Percentiles rank a stretch among this genome's conserved stretches.
These are phyloP conservation scores for Xestoiulus laeticollis DNA, from an alignment of 2,888 invertebrate species.

Conservation along the genomic window DNA sequence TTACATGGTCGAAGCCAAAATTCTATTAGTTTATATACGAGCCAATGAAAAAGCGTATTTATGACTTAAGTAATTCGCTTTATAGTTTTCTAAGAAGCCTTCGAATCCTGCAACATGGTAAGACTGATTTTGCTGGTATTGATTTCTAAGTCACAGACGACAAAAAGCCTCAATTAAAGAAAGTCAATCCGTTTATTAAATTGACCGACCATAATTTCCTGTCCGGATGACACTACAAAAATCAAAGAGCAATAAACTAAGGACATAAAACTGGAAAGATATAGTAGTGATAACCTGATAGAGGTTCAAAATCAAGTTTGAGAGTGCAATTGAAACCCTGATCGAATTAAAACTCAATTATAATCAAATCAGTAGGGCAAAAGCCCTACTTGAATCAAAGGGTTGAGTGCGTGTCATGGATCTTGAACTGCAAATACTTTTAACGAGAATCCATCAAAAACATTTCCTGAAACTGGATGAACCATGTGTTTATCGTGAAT, in stretches of 20 bases:
- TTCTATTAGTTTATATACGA: neutral
- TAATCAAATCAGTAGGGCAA: neutral
- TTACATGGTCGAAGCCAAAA: neutral
- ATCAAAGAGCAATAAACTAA: neutral
- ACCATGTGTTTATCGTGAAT: no score
- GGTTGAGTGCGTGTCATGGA: neutral
- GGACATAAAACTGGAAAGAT: neutral
- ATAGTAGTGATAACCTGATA: neutral
- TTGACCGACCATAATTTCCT: neutral
- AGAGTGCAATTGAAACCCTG: neutral
- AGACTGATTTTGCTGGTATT: neutral
- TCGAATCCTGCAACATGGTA: neutral
- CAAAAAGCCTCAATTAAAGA: neutral
- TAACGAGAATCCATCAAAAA: no score
- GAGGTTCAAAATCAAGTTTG: neutral
- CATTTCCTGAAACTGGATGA: no score
- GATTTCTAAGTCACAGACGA: neutral
- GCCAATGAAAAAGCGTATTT: neutral
- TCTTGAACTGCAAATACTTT: no score
- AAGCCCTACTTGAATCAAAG: neutral
- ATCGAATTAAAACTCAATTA: neutral
- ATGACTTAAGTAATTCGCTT: neutral
- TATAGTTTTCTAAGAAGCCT: neutral
- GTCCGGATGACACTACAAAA: neutral
- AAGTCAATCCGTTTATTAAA: no score